These are phyloP conservation scores for Grallaria varia DNA, from an alignment of 2,113 vertebrate species.

Conservation along the genomic window DNA sequence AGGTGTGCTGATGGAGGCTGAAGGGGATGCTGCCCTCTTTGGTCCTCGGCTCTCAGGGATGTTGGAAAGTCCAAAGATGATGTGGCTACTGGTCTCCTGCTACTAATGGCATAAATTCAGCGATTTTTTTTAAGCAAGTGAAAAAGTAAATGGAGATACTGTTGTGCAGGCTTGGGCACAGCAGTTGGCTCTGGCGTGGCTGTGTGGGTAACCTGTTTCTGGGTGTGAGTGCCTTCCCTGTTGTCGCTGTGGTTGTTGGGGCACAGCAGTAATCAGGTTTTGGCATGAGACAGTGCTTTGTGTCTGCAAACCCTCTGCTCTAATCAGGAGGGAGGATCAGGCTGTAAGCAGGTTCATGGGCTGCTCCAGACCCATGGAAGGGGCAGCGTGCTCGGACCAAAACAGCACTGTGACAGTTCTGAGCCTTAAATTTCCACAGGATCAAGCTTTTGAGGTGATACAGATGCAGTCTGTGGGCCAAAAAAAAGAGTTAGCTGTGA, in stretches of 20 bases:
- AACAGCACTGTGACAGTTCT: neutral
- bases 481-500: neutral
- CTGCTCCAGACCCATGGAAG: neutral
- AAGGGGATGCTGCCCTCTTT: neutral
- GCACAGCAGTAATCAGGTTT: neutral
- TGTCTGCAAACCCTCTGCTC: slow-evolving; percentile 14
- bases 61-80: neutral
- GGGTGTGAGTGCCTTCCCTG: neutral
- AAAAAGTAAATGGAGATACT: neutral
- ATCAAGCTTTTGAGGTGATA: neutral
- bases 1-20: neutral
- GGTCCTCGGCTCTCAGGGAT: neutral
- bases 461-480: neutral
- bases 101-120: neutral
- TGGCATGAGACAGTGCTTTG: neutral
- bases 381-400: neutral
- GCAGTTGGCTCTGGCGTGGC: neutral
- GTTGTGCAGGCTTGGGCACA: neutral
- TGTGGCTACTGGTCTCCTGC: neutral
- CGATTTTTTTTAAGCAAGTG: neutral
- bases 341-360: neutral
- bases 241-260: neutral
- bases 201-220: neutral
- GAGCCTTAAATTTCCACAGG: neutral
- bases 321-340: slow-evolving; percentile 9